These are phyloP conservation scores for Todiramphus saurophagus DNA, from an alignment of 2,113 vertebrate genomes.

Conservation along the genomic window DNA sequence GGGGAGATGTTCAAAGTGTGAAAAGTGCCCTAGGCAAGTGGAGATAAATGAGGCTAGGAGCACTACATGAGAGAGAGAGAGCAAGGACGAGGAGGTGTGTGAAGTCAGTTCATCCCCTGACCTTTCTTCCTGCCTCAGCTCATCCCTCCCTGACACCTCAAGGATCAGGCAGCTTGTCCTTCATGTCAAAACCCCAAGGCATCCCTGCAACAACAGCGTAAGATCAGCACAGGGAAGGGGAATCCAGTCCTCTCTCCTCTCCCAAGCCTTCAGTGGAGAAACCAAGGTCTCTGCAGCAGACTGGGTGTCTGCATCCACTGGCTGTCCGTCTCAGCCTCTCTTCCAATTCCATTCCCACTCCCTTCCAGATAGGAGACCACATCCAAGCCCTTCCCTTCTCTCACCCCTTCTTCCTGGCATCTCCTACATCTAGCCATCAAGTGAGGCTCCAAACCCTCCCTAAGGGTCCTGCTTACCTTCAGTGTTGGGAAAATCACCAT, in stretches of 20 bases:
- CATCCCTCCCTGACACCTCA: accelerated
- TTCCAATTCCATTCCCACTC: background rate
- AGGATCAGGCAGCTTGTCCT: background rate
- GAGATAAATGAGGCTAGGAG: background rate
- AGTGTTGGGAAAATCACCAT: background rate
- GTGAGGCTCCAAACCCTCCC: background rate
- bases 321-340: background rate
- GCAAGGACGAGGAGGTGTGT: background rate
- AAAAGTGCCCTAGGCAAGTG: background rate
- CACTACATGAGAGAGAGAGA: background rate
- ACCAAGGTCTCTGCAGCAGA: background rate
- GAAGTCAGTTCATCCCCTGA: background rate
- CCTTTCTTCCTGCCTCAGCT: background rate
- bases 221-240: background rate
- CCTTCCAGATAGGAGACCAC: accelerated
- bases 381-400: background rate
- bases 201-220: background rate
- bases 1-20: background rate
- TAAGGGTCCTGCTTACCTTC: background rate
- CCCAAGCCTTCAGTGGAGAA: background rate
- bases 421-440: accelerated
- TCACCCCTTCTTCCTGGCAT: background rate
- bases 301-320: background rate
- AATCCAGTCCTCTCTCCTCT: background rate
- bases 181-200: background rate